phyloP scores from a whole-genome alignment of 2,797 vertebrate genomes.

The Syndactyla subalaris region DNA sequence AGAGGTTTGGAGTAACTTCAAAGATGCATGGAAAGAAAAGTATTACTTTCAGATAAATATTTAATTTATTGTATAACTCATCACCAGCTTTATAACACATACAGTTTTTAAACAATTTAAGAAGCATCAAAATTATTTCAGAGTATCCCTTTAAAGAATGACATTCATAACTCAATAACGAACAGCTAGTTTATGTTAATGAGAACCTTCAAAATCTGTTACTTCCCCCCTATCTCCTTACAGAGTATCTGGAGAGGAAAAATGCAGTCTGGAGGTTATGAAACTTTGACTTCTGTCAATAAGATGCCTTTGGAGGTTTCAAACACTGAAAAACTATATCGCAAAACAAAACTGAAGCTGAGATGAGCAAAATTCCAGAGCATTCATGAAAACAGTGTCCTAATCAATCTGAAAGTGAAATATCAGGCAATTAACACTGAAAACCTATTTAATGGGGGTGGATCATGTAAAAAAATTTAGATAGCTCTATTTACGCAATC shows the following conservation, averaged over 20 bases:
- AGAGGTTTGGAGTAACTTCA: neutral
- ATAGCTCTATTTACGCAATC: neutral
- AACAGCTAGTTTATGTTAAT: neutral
- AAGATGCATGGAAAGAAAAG: neutral
- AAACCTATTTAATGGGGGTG: neutral
- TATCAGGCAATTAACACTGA: conserved; percentile 27
- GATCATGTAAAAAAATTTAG: neutral
- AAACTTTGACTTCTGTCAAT: neutral
- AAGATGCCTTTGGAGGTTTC: neutral
- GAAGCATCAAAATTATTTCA: neutral
- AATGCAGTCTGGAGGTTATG: neutral
- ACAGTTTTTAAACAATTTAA: neutral
- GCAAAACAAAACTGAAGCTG: neutral
- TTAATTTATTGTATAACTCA: neutral
- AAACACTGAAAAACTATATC: neutral
- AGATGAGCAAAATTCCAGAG: neutral
- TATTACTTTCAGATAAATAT: neutral
- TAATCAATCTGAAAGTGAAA: conserved; percentile 17
- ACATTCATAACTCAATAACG: neutral
- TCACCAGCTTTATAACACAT: neutral
- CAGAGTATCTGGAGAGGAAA: neutral
- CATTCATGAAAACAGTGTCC: neutral
- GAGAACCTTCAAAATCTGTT: neutral
- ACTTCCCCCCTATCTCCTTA: neutral
- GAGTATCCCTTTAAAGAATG: neutral